Percentiles rank a stretch among this genome's conserved stretches.
phyloP scores from a whole-genome alignment of 2,797 vertebrate species.

The Anguilla pacifica region DNA sequence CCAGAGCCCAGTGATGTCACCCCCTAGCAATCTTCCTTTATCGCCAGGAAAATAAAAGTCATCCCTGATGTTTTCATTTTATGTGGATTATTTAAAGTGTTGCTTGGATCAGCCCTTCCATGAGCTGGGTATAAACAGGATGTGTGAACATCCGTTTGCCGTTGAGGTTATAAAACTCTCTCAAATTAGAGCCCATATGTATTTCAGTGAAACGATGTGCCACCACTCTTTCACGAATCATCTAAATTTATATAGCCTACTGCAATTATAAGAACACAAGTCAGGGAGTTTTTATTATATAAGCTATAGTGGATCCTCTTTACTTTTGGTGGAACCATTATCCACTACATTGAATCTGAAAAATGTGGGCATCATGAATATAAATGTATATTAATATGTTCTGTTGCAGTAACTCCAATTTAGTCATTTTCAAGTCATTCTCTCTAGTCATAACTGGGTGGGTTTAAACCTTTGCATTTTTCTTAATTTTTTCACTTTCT shows the following conservation, averaged over 20 bases:
- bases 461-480: background rate
- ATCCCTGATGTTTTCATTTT: constrained; percentile 51
- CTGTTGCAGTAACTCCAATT: background rate
- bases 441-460: background rate
- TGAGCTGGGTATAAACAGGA: constrained; percentile 39
- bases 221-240: background rate
- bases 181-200: constrained; percentile 17
- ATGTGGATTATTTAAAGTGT: constrained; percentile 49
- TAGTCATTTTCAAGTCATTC: background rate
- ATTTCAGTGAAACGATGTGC: background rate
- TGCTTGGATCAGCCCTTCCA: constrained; percentile 31
- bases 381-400: background rate
- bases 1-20: constrained; percentile 46
- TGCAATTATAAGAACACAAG: background rate
- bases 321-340: background rate
- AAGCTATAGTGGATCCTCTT: background rate
- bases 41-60: constrained; percentile 30
- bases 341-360: background rate
- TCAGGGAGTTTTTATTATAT: background rate
- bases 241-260: background rate
- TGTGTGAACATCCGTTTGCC: constrained; percentile 23
- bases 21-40: constrained; percentile 19
- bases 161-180: constrained; percentile 35
- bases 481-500: constrained; percentile 15
- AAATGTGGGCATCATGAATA: background rate